Conservation (phyloP, 2,113 vertebrate genomes). For the Marmota monax region DNA sequence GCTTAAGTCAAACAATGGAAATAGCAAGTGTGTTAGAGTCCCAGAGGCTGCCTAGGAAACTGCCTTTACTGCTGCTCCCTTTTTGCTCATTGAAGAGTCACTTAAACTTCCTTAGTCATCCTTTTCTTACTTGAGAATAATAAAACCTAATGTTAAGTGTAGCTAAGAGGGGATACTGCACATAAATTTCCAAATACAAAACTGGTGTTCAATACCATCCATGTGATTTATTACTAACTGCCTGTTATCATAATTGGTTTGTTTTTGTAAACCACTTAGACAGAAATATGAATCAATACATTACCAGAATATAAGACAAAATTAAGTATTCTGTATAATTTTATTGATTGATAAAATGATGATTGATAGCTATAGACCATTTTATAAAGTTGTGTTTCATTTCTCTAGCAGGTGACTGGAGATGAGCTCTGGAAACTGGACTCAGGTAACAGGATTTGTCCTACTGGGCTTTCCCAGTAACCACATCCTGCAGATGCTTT, state of each 20-base stretch:
- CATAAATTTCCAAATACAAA: neutral
- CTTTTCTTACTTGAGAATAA: neutral
- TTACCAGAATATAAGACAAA: neutral
- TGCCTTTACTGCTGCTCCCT: neutral
- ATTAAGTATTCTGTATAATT: neutral
- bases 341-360: neutral
- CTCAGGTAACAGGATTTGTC: constrained; percentile 49
- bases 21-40: neutral
- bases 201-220: neutral
- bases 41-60: neutral
- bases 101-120: neutral
- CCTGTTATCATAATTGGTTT: neutral
- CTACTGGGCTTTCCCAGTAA: constrained; percentile 68
- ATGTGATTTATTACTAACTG: neutral
- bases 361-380: neutral
- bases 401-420: neutral
- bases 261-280: neutral
- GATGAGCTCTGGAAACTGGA: constrained; percentile 55
- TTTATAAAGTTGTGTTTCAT: neutral
- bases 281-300: neutral
- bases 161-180: neutral
- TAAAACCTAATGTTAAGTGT: neutral
- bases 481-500: neutral
- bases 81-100: constrained; percentile 32
- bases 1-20: neutral